Conservation (phyloP, 1,140 invertebrate species). For the Leptinotarsa texana region DNA sequence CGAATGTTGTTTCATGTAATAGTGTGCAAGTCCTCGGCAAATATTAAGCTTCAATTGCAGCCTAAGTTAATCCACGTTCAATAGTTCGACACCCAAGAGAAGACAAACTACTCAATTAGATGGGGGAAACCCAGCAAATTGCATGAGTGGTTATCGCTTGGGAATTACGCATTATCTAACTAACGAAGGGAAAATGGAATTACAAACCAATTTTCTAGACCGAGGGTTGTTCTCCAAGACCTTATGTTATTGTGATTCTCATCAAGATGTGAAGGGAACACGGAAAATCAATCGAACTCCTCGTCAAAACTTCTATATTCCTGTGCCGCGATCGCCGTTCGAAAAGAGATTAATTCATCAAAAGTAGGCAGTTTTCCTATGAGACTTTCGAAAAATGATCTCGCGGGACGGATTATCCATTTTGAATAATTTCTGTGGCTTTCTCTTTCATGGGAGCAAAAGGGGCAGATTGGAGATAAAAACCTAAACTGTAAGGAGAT, state of each 20-base stretch:
- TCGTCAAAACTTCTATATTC: background rate
- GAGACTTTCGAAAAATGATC: background rate
- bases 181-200: slow-evolving; percentile 6
- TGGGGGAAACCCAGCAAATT: background rate
- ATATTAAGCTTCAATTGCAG: too few species aligned
- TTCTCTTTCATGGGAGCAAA: too few species aligned
- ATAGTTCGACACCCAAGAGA: background rate
- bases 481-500: too few species aligned
- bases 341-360: background rate
- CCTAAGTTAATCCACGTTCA: background rate
- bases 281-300: background rate
- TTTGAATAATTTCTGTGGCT: background rate
- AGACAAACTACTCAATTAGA: slow-evolving; percentile 3
- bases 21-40: too few species aligned
- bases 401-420: background rate
- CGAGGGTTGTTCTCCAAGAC: background rate
- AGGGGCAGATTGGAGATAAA: too few species aligned
- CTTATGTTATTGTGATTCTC: slow-evolving; percentile 1
- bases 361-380: background rate
- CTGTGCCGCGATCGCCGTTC: background rate
- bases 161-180: background rate
- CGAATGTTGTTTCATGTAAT: too few species aligned
- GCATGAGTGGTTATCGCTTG: background rate
- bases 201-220: slow-evolving; percentile 1
- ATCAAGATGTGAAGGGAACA: background rate